A percentile compares a stretch with the other conserved stretches of the same genome.
Conservation (phyloP, 53 echinoderm and acorn worm genomes). For the Glandiceps talaboti region DNA sequence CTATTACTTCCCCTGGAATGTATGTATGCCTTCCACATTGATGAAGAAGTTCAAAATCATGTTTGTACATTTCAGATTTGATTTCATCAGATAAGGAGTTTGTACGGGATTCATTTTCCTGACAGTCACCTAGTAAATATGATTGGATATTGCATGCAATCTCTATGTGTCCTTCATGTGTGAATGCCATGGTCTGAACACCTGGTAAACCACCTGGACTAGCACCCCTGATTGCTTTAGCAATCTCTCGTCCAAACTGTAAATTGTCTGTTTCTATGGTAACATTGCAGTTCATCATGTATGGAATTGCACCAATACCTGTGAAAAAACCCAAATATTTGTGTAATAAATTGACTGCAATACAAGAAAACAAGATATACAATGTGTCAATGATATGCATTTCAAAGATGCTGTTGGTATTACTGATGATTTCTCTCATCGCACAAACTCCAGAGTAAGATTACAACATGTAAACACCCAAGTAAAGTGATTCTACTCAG, state of each 20-base stretch:
- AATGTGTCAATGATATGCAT: no score
- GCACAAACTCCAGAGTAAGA: no score
- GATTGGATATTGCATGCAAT: slow-evolving; percentile 71
- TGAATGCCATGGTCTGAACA: slow-evolving; percentile 83
- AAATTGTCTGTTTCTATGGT: slow-evolving; percentile 66
- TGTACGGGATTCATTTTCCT: no score
- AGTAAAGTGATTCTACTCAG: no score
- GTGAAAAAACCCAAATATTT: slow-evolving; percentile 8
- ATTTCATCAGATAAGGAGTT: background rate
- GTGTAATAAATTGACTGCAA: no score
- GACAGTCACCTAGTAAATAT: slow-evolving; percentile 10
- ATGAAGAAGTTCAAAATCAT: background rate
- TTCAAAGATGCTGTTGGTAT: no score
- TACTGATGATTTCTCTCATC: no score
- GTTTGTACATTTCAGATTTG: background rate
- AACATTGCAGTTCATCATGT: slow-evolving; percentile 88
- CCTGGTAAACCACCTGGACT: slow-evolving; percentile 69
- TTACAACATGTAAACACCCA: no score
- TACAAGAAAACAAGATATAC: no score
- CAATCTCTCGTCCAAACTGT: slow-evolving; percentile 44
- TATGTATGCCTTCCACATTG: slow-evolving; percentile 21
- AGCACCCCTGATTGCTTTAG: slow-evolving; percentile 43
- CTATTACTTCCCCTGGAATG: slow-evolving; percentile 35
- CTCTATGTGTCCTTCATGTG: slow-evolving; percentile 65
- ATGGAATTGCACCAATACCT: slow-evolving; percentile 86